phyloP scores from a whole-genome alignment of 2,113 vertebrate genomes.

The Sylvia atricapilla region DNA sequence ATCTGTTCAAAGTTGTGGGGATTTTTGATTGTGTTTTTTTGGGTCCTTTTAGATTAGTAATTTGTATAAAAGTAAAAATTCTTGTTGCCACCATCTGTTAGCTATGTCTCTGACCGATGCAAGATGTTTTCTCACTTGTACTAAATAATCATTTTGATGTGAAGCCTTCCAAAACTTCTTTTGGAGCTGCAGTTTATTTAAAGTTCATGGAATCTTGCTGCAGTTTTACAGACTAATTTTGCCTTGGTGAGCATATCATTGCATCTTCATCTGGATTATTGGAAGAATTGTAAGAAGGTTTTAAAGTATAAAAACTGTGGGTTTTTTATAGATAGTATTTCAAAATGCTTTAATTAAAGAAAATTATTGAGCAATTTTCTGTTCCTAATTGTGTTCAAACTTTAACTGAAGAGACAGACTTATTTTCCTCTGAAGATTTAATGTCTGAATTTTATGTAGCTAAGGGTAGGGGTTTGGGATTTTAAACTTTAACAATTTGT shows the following conservation, averaged over 20 bases:
- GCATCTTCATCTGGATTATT: neutral
- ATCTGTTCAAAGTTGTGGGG: neutral
- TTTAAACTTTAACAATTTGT: neutral
- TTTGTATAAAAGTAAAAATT: neutral
- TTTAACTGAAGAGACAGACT: neutral
- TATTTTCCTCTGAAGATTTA: neutral
- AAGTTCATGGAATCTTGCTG: neutral
- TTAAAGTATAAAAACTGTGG: neutral
- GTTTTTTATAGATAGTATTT: neutral
- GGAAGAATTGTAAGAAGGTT: neutral
- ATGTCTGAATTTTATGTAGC: neutral
- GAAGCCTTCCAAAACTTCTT: neutral
- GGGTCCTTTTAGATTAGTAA: neutral
- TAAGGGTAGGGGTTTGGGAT: neutral
- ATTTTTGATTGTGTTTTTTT: neutral
- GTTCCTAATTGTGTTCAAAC: neutral
- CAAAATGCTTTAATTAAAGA: neutral
- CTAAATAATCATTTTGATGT: neutral
- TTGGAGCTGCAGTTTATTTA: neutral
- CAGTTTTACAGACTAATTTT: neutral
- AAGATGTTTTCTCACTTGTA: neutral
- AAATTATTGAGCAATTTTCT: neutral
- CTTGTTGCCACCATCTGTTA: neutral
- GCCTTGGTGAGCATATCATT: neutral
- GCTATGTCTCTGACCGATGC: neutral